Conservation (phyloP, 64 coral and sea anemone genomes). For the Montipora sp. region DNA sequence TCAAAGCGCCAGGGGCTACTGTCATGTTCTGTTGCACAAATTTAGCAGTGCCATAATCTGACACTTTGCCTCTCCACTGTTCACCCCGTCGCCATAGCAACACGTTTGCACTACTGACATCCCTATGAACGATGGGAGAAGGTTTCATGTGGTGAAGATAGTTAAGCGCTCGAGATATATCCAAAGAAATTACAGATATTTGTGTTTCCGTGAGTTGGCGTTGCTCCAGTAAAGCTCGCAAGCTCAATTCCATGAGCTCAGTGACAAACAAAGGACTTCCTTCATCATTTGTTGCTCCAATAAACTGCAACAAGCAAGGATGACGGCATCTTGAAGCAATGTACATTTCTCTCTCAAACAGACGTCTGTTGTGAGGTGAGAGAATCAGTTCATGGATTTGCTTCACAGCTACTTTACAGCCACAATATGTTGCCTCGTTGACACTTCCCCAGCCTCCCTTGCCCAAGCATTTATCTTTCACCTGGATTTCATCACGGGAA, state of each 20-base stretch:
- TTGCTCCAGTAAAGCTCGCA: constrained; percentile 13
- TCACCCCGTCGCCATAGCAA: constrained; percentile 47
- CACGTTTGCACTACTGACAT: constrained; percentile 65
- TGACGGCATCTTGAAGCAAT: too few relatives aligned
- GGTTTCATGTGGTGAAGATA: constrained; percentile 28
- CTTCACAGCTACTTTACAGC: constrained; percentile 66
- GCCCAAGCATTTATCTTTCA: constrained; percentile 24
- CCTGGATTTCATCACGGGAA: too few relatives aligned
- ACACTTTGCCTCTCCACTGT: constrained; percentile 56
- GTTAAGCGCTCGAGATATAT: constrained; percentile 13
- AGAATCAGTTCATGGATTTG: not conserved
- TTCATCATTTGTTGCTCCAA: too few relatives aligned
- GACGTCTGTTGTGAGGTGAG: too few relatives aligned
- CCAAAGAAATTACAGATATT: constrained; percentile 7
- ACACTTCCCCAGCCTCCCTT: constrained; percentile 52
- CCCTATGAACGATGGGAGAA: constrained; percentile 48
- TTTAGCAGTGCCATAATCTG: not conserved
- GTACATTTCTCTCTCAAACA: too few relatives aligned
- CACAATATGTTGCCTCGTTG: constrained; percentile 41
- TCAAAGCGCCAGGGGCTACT: constrained; percentile 21
- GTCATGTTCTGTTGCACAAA: constrained; percentile 31
- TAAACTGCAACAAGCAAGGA: too few relatives aligned
- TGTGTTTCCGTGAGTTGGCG: not conserved
- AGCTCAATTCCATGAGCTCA: not conserved
- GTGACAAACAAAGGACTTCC: constrained; percentile 5